Evolutionary conservation across 1,140 invertebrate species (phyloP), one percentile per base, ranked within the genome.

Genomic region (Drosophila sturtevanti): DNA sequence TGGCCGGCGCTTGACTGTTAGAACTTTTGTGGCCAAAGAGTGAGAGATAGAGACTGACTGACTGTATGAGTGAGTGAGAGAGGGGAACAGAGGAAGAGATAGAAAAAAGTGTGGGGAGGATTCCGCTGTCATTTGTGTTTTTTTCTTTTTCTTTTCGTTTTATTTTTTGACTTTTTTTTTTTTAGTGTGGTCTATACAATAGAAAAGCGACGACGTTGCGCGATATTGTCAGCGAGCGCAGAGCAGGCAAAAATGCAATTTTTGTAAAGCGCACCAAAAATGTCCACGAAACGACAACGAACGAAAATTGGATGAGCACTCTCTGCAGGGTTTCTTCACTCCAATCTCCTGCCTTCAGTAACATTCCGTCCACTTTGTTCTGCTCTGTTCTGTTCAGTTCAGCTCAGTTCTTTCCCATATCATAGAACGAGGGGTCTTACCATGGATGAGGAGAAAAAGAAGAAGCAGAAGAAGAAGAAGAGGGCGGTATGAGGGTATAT

Each of bases 221-320:
- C 75, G 82, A 86, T 87, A 79, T 87, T 86, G 82, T 86, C 82
- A 86, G 74, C 74, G 64, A 65, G 27, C 65, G 58, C 55, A 22
- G 9, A 14, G 9, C 37, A 58, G 41, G 38, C 52, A 79, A 77
- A 82, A 81, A 81, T 87, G 78, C 81, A 86, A 86, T 87, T 86
- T 86, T 85, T 81, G 82, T 74, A 69, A 75, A 76, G 77, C 80
- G 77, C 77, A 81, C 84, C 70, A 71, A 81, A 72, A 87, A 84
- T 79, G 60, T 78, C 48, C 62, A 77, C 71, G 79, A 77, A 67
- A 67, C 81, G 79, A 85, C 81, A 85, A 74, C 65, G 81, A 86
- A 87, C 65, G 81, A 86, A 87, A 87, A 86, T 87, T 87, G 81
- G 81, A 86, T 86, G 81, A 87, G 68, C 68, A 81, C 72, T 70